These are phyloP conservation scores for Barypeithes pellucidus DNA, from an alignment of 2,888 invertebrate genomes.

Conservation along the genomic window DNA sequence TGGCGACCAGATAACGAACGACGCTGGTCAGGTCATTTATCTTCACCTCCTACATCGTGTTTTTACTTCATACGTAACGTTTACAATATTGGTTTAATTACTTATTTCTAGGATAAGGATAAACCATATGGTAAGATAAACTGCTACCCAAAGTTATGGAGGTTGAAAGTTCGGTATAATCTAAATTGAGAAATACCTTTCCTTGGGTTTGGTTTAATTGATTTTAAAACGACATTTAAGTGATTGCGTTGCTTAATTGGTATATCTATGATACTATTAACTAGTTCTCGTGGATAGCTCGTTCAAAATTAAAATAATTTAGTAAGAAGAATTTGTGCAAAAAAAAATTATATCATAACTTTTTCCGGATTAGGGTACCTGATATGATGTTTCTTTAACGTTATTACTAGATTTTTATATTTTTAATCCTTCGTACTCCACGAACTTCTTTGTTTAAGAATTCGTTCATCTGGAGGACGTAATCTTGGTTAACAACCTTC, in stretches of 20 bases:
- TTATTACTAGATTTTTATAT: no score
- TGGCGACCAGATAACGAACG: no score
- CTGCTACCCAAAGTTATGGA: conserved; percentile 11
- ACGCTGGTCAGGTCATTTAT: conserved; percentile 23
- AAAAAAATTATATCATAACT: no score
- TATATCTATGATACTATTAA: background rate
- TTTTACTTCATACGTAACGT: background rate
- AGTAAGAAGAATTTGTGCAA: no score
- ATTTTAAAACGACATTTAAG: background rate
- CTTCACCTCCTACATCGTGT: conserved; percentile 9
- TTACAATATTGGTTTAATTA: conserved; percentile 9
- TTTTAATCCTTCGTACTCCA: no score
- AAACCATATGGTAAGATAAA: conserved; percentile 6
- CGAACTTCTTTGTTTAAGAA: no score
- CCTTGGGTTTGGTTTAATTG: background rate
- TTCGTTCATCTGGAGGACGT: no score
- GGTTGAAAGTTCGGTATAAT: conserved; percentile 2
- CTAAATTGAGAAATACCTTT: background rate
- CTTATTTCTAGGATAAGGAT: conserved; percentile 1
- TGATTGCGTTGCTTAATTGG: background rate
- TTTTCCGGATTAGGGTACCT: no score
- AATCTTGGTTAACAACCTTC: no score
- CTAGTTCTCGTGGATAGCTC: background rate
- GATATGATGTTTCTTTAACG: no score
- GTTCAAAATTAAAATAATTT: no score